Percentiles rank a stretch among this genome's conserved stretches.
These are phyloP conservation scores for Xenopus petersii DNA, from an alignment of 2,797 vertebrate genomes.

Conservation along the genomic window DNA sequence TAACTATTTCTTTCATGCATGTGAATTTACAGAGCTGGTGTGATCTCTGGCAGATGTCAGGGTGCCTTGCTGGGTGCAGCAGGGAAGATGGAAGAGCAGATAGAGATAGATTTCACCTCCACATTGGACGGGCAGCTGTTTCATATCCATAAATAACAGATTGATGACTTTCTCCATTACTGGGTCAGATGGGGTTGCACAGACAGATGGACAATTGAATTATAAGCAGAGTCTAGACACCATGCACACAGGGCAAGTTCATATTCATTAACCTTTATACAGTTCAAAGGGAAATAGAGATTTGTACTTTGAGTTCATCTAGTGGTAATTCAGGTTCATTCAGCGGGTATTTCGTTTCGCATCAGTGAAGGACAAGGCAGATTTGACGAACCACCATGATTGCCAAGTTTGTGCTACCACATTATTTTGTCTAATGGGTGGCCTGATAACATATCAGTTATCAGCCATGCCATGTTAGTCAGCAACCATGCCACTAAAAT, in stretches of 20 bases:
- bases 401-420: too few species aligned
- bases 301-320: not conserved
- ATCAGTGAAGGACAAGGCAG: too few species aligned
- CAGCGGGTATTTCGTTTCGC: not conserved
- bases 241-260: not conserved
- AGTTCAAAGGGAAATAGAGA: not conserved
- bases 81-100: not conserved
- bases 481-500: too few species aligned
- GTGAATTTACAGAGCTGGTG: not conserved
- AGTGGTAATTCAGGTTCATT: not conserved
- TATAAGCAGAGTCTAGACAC: not conserved
- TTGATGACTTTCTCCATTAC: not conserved
- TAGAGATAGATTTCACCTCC: not conserved
- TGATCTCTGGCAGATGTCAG: not conserved
- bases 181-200: not conserved
- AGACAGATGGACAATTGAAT: constrained; percentile 3
- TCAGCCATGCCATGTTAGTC: too few species aligned
- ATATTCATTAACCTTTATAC: constrained; percentile 9
- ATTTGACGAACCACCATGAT: too few species aligned
- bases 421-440: not conserved
- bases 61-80: not conserved
- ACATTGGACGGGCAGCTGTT: not conserved
- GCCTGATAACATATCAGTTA: too few species aligned
- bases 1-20: not conserved
- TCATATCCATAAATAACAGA: constrained; percentile 5